Base-by-base conservation (phyloP, 2,888 invertebrate genomes). In the Salpingus planirostris region DNA sequence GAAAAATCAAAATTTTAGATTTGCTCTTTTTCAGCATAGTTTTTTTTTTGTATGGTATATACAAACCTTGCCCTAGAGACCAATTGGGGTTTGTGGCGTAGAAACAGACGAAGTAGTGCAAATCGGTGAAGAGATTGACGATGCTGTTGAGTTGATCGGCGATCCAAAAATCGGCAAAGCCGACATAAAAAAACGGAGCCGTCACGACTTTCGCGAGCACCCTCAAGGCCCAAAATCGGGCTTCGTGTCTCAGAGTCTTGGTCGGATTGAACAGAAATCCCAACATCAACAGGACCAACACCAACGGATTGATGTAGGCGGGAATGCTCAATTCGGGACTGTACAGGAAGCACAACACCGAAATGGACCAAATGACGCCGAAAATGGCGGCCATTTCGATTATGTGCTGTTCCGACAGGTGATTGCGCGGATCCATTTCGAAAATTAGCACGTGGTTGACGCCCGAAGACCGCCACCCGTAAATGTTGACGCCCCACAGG, bases 91-190 rank as follows among this genome's bases (percentile, higher is more conserved):
- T 85, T 1, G 79, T 80, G 2, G 80, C 70, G 58, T 96, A 99
- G 66, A 93, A 95, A 52, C 96, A 95, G 14, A 88, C 64, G 42
- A 96, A 75, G 64, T 88, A 98, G 55, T 97, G 93, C 57, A 96
- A 82, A 65, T 98, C 98, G 8, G 93, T 69, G 44, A 98, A 77
- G 2, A 91, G 86, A 0, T 83, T 84, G 1, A 78, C 84, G 44
- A 98, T 72, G 31, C 95, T 95, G 65, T 95, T 97, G 56, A 96
- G 71, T 64, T 97, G 97, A 70, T 97, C 96, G 3, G 93, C 96
- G 62, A 97, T 78, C 96, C 96, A 97, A 74, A 97, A 97, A 68
- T 97, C 96, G 13, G 96, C 93, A 60, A 96, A 97, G 24, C 86
- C 78, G 5, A 97, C 96, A 47, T 87, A 88, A 57, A 87, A 82